Evolutionary conservation across 2,113 vertebrate species (phyloP).

Genomic region (Odontophorus gujanensis): DNA sequence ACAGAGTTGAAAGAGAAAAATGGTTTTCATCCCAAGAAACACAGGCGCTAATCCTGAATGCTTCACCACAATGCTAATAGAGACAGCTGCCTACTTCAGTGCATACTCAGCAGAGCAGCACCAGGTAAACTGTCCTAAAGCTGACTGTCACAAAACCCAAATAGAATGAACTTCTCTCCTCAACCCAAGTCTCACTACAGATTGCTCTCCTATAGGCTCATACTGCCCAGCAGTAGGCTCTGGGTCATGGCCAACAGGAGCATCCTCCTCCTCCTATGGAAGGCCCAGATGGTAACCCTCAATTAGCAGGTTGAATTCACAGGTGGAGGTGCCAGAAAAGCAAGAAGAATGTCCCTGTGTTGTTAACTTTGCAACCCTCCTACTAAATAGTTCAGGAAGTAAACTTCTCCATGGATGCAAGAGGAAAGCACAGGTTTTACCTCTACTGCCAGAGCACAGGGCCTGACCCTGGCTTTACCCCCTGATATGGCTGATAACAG

Average conservation of each 20-base stretch:
- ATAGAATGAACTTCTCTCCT: not conserved
- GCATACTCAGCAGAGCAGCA: not conserved
- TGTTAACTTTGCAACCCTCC: not conserved
- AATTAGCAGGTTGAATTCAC: not conserved
- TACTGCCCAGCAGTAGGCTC: rapidly evolving
- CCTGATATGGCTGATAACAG: not conserved
- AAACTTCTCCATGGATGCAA: not conserved
- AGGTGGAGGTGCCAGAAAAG: not conserved
- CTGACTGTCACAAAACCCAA: too few species aligned
- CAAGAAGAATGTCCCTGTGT: not conserved
- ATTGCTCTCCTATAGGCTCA: not conserved
- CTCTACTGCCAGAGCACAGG: not conserved
- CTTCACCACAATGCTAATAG: rapidly evolving
- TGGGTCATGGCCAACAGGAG: rapidly evolving
- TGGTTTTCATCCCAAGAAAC: not conserved
- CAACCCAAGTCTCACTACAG: rapidly evolving
- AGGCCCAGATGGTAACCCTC: not conserved
- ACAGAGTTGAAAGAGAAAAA: not conserved
- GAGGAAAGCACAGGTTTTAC: not conserved
- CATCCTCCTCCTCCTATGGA: not conserved
- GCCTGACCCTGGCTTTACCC: not conserved
- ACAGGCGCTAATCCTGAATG: not conserved
- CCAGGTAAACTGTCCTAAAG: not conserved
- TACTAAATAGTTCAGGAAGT: rapidly evolving
- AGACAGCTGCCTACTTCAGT: not conserved